phyloP scores from a whole-genome alignment of 2,797 vertebrate genomes.

The Sternotherus odoratus region DNA sequence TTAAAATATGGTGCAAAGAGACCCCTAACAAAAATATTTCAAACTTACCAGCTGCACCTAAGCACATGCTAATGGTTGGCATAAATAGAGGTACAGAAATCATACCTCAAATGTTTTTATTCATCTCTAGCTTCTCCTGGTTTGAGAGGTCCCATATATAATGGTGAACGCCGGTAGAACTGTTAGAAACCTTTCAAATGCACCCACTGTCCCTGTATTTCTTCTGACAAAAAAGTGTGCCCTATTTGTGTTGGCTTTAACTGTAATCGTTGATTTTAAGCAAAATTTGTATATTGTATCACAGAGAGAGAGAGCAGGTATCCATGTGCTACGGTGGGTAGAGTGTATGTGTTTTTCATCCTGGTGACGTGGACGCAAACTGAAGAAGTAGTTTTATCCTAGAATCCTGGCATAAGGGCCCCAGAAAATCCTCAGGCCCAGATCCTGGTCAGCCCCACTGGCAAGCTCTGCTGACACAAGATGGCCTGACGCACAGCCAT shows the following conservation, averaged over 20 bases:
- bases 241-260: no score
- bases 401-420: background rate
- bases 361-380: background rate
- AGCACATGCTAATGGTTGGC: background rate
- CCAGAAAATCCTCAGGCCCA: background rate
- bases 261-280: background rate
- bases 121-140: background rate
- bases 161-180: background rate
- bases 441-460: background rate
- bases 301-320: background rate
- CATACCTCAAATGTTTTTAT: background rate
- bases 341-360: background rate
- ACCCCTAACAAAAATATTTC: background rate
- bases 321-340: background rate
- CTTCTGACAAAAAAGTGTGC: background rate
- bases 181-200: background rate
- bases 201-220: background rate
- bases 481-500: background rate
- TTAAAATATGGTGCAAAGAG: rapidly evolving
- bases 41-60: background rate
- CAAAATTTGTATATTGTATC: background rate
- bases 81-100: background rate
- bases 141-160: background rate
- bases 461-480: background rate
- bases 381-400: background rate